phyloP scores from a whole-genome alignment of 2,888 invertebrate species.

The Sesamia inferens region DNA sequence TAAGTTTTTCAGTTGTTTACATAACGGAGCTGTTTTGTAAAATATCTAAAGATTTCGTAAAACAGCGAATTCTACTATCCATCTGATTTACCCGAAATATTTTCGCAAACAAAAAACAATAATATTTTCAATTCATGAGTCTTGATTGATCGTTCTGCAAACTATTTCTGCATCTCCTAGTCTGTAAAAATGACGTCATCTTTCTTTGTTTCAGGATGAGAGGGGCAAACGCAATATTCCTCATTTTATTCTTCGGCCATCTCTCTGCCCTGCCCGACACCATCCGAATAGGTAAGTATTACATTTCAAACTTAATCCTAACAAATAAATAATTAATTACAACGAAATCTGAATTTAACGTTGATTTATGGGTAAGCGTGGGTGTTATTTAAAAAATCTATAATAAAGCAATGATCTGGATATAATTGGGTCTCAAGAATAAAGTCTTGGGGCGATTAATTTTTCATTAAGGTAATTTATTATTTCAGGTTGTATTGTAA shows the following conservation, averaged over 20 bases:
- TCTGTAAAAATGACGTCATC: slow-evolving; percentile 40
- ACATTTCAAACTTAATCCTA: slow-evolving; percentile 39
- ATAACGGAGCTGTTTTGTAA: too few species aligned
- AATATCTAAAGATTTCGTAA: too few species aligned
- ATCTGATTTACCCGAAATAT: neutral
- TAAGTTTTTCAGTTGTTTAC: too few species aligned
- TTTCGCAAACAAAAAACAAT: slow-evolving; percentile 13
- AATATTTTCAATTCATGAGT: slow-evolving; percentile 21
- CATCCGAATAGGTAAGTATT: slow-evolving; percentile 88
- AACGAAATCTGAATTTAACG: slow-evolving; percentile 23
- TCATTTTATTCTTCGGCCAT: slow-evolving; percentile 85
- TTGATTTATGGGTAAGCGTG: slow-evolving; percentile 52
- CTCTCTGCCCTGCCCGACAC: slow-evolving; percentile 89
- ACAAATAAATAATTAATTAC: slow-evolving; percentile 55
- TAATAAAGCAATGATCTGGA: slow-evolving; percentile 54
- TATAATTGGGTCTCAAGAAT: slow-evolving; percentile 43
- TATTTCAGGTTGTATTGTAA: neutral
- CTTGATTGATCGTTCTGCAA: slow-evolving; percentile 26
- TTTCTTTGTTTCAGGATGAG: slow-evolving; percentile 84
- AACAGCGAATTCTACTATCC: too few species aligned
- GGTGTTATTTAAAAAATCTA: slow-evolving; percentile 57
- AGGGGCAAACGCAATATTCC: slow-evolving; percentile 82
- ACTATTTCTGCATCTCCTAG: slow-evolving; percentile 11
- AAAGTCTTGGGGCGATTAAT: slow-evolving; percentile 1
- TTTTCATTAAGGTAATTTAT: slow-evolving; percentile 16